Conservation (phyloP, 2,113 vertebrate species). For the Oplegnathus fasciatus region DNA sequence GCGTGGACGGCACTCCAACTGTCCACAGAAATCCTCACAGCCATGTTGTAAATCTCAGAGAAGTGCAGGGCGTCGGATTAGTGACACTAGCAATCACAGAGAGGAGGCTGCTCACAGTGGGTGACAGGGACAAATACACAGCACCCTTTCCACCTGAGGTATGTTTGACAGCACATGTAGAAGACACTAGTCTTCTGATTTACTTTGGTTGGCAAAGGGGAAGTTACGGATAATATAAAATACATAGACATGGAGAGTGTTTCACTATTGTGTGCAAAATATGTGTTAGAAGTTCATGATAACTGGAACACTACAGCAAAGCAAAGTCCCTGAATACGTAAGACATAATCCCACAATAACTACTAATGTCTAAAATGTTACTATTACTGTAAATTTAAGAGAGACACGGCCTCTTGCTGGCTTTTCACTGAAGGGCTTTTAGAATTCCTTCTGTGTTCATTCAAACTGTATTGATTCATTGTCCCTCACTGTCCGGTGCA, state of each 20-base stretch:
- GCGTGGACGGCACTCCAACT: constrained; percentile 45
- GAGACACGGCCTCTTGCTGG: not conserved
- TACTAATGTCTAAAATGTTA: not conserved
- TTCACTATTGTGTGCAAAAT: not conserved
- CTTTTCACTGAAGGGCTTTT: not conserved
- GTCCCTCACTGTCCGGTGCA: constrained; percentile 38
- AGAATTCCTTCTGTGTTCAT: constrained; percentile 12
- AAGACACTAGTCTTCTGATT: no score
- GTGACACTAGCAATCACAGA: constrained; percentile 44
- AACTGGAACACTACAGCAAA: not conserved
- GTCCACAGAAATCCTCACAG: constrained; percentile 62
- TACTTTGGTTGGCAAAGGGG: not conserved
- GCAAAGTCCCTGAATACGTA: not conserved
- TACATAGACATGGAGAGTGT: not conserved
- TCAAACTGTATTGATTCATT: constrained; percentile 38
- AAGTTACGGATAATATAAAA: not conserved
- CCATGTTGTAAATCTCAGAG: constrained; percentile 61
- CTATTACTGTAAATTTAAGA: not conserved
- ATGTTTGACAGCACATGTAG: not conserved
- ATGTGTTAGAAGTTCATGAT: not conserved
- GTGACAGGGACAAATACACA: constrained; percentile 31
- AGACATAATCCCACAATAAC: not conserved
- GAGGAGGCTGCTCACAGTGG: constrained; percentile 14
- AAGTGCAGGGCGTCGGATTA: constrained; percentile 62
- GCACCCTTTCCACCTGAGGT: not conserved